These are phyloP conservation scores for Chelon labrosus DNA, from an alignment of 2,797 vertebrate species.

Conservation along the genomic window DNA sequence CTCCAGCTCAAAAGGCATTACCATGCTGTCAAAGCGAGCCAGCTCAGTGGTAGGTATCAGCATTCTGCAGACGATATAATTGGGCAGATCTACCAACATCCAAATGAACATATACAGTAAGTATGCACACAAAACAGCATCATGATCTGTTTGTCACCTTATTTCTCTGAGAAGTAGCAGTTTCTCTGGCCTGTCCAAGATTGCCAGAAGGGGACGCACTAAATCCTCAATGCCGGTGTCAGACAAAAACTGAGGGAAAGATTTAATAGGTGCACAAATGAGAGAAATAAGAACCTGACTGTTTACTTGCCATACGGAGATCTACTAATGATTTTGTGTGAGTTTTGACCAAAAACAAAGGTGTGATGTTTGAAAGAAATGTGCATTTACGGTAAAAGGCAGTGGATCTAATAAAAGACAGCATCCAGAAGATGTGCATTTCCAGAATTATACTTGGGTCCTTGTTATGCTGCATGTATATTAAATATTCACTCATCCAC, in stretches of 20 bases:
- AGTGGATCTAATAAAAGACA: neutral
- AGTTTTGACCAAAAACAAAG: neutral
- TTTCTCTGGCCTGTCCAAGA: conserved; percentile 94
- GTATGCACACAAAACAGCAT: neutral
- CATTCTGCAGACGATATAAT: conserved; percentile 73
- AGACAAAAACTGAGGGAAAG: conserved; percentile 84
- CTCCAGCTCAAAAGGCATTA: conserved; percentile 93
- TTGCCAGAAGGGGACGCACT: conserved; percentile 93
- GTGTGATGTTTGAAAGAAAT: neutral
- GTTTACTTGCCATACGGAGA: neutral
- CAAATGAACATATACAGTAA: neutral
- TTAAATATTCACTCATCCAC: conserved; percentile 28
- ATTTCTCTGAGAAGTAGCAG: conserved; percentile 93
- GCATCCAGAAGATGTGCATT: neutral
- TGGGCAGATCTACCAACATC: neutral
- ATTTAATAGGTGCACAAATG: conserved; percentile 1
- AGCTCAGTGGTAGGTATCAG: conserved; percentile 89
- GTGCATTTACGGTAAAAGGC: neutral
- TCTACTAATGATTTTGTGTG: too few species aligned
- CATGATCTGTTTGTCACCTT: conserved; percentile 79
- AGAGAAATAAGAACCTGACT: neutral
- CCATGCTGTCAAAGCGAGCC: conserved; percentile 94
- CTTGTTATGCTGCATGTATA: conserved; percentile 10
- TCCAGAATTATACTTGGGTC: neutral
- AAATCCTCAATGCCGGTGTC: conserved; percentile 92